Conservation (phyloP, 2,797 vertebrate genomes). For the Picus viridis region DNA sequence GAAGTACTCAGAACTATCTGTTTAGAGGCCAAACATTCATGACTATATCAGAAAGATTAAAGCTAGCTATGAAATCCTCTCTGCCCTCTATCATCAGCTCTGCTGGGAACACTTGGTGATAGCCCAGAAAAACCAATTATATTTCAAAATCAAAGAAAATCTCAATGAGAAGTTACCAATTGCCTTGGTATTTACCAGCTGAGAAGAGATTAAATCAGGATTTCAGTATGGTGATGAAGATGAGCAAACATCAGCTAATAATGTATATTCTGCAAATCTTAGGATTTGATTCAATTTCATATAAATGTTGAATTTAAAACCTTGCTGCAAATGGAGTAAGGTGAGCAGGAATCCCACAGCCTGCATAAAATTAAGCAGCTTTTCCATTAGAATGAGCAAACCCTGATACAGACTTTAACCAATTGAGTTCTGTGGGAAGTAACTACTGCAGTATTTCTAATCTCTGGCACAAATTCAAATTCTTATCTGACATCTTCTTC, state of each 20-base stretch:
- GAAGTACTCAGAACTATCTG: not conserved
- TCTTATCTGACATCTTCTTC: not conserved
- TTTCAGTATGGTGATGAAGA: not conserved
- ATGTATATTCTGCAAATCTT: not conserved
- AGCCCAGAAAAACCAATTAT: not conserved
- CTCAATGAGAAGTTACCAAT: not conserved
- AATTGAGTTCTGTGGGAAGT: not conserved
- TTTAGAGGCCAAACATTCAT: not conserved
- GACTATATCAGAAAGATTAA: not conserved
- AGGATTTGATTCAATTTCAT: not conserved
- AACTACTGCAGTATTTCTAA: not conserved
- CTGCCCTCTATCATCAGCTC: not conserved
- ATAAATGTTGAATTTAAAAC: not conserved
- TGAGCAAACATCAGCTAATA: not conserved
- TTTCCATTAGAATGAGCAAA: not conserved
- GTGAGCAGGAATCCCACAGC: not conserved
- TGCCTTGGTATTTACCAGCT: not conserved
- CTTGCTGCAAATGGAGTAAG: not conserved
- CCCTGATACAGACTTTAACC: not conserved
- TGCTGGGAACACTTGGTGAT: not conserved
- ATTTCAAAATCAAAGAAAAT: not conserved
- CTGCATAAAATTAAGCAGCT: not conserved
- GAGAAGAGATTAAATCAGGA: not conserved
- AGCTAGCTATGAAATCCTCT: not conserved
- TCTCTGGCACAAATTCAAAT: not conserved